phyloP scores from a whole-genome alignment of 2,797 vertebrate species.

The Lithobates pipiens region DNA sequence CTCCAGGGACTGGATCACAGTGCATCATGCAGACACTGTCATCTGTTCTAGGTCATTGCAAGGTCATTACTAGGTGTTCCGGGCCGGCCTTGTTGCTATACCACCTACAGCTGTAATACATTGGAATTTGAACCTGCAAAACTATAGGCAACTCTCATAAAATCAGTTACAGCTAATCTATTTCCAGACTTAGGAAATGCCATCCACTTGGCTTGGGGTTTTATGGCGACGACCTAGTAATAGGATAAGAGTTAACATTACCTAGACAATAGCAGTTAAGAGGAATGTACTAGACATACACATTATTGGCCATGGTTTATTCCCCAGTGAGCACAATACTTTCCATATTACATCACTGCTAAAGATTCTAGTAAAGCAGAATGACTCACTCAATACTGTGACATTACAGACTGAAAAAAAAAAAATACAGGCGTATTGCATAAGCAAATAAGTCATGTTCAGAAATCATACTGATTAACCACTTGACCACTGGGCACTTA shows the following conservation, averaged over 20 bases:
- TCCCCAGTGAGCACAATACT: constrained; percentile 29
- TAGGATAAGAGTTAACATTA: constrained; percentile 18
- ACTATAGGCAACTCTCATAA: too few species aligned
- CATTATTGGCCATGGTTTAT: constrained; percentile 9
- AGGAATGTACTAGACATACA: constrained; percentile 18
- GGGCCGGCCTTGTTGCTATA: too few species aligned
- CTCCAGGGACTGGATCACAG: too few species aligned
- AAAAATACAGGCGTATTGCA: background rate
- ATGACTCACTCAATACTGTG: background rate
- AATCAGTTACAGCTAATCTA: too few species aligned
- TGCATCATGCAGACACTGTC: too few species aligned
- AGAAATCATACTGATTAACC: background rate
- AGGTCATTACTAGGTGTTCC: too few species aligned
- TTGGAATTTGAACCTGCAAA: too few species aligned
- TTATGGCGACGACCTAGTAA: too few species aligned
- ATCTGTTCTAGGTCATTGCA: too few species aligned
- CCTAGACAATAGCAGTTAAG: constrained; percentile 21
- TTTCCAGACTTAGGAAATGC: background rate
- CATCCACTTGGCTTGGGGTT: background rate
- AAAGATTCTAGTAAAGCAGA: constrained; percentile 1
- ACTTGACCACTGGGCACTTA: too few species aligned
- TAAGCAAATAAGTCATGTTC: background rate
- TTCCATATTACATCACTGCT: constrained; percentile 37
- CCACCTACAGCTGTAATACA: too few species aligned
- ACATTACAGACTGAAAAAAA: background rate